These are phyloP conservation scores for Saxicola maurus DNA, from an alignment of 2,797 vertebrate species.

Conservation along the genomic window DNA sequence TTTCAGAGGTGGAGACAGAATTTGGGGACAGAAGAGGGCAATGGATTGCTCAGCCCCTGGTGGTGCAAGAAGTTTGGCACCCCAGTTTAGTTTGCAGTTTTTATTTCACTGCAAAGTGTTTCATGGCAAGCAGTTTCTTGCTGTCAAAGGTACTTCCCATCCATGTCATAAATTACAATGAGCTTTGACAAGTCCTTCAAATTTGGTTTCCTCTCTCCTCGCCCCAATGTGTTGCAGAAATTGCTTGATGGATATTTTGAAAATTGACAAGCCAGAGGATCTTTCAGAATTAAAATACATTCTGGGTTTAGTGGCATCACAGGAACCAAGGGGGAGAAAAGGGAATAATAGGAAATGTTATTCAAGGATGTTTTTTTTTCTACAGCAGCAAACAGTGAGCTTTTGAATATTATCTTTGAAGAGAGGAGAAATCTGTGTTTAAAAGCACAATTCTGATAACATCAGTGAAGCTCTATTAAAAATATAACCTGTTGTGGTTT, in stretches of 20 bases:
- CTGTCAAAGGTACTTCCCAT: constrained; percentile 32
- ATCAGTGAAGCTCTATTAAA: background rate
- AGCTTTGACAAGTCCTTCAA: constrained; percentile 51
- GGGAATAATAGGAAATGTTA: background rate
- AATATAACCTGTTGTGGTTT: background rate
- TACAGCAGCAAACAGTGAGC: background rate
- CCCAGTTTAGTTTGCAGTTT: background rate
- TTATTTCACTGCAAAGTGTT: constrained; percentile 24
- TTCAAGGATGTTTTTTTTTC: background rate
- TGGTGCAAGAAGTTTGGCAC: background rate
- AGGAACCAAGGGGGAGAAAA: background rate
- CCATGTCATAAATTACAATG: constrained; percentile 22
- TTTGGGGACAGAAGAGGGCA: background rate
- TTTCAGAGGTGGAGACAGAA: background rate
- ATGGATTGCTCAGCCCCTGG: background rate
- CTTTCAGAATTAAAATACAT: background rate
- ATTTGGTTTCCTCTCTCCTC: constrained; percentile 18
- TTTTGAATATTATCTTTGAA: background rate
- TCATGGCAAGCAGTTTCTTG: constrained; percentile 9
- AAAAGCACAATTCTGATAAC: background rate
- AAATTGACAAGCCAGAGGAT: constrained; percentile 30
- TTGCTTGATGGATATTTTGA: constrained; percentile 25
- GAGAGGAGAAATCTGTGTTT: background rate
- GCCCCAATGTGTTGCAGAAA: background rate
- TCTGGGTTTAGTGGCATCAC: background rate